Base-by-base conservation (phyloP, 2,113 vertebrate genomes). In the Corythoichthys intestinalis region DNA sequence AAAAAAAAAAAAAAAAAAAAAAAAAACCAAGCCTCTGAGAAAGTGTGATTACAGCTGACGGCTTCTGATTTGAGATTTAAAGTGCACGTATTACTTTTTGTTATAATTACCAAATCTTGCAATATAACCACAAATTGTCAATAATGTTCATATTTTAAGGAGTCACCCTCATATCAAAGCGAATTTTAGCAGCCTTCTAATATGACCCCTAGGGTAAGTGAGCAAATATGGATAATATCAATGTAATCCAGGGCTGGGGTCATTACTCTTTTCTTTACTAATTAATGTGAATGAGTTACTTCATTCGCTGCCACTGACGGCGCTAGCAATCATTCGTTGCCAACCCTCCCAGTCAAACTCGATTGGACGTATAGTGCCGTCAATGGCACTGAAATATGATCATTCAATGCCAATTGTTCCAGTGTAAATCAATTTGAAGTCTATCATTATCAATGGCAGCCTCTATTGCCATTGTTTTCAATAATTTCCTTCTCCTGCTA, bases 31-130 rank as follows among this genome's bases (percentile, higher is more conserved):
- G 11, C 10, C 17, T 11, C 38, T 12, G 20, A 8, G 20, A 6
- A 44, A 61, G 4, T 20, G 44, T 57, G 49, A 47, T n/a, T 39
- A 62, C 58, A 39, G 53, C 46, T 60, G 41, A 68, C 64, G 34
- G 53, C 65, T 44, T 41, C 59, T 20, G 38, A 5, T 17, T 14
- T 38, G 2, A 4, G 15, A 6, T 61, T 15, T 41, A 61, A 8
- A 38, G 41, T 41, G 2, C 4, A 5, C 17, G 38, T 28, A 17
- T 11, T 59, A n/a, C 15, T 60, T 60, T 14, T 60, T 4, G 14
- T 41, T 8, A 10, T 60, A n/a, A 41, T n/a, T 17, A 4, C 15
- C 2, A 7, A 17, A 11, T 39, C 17, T 20, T 17, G 12, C 2
- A 34, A 34, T 34, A 14, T n/a, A 47, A 47, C 44, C 6, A 47